Percentiles rank a stretch among this genome's conserved stretches.
These are phyloP conservation scores for Drosophila equinoxialis DNA, from an alignment of 1,140 invertebrate genomes.

Conservation along the genomic window DNA sequence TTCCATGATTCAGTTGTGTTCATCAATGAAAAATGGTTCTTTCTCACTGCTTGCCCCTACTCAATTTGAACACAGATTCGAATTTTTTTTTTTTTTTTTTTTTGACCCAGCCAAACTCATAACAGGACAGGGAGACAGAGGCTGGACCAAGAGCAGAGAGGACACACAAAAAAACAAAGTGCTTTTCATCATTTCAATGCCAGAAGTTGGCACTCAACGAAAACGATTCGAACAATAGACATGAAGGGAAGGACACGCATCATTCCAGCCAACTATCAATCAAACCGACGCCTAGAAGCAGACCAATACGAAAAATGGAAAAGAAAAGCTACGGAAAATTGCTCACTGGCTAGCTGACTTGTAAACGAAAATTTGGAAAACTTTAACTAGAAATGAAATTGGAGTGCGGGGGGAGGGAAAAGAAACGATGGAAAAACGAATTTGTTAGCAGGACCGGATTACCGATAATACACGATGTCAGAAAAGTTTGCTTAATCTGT, in stretches of 20 bases:
- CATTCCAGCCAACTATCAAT: constrained; percentile 11
- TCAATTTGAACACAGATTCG: background rate
- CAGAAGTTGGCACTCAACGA: constrained; percentile 21
- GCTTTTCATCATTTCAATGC: constrained; percentile 19
- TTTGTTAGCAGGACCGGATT: background rate
- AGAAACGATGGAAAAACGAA: background rate
- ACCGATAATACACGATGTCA: background rate
- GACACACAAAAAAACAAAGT: constrained; percentile 2
- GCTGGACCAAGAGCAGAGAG: background rate
- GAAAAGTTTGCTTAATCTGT: background rate
- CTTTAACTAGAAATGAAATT: constrained; percentile 35
- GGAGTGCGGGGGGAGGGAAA: constrained; percentile 28
- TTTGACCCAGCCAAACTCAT: background rate
- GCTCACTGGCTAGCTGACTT: background rate
- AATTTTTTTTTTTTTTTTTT: background rate
- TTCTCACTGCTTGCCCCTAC: background rate
- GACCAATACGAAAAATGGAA: background rate
- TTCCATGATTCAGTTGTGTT: background rate
- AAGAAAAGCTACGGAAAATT: constrained; percentile 2
- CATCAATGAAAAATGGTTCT: background rate
- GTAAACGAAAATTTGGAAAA: constrained; percentile 23
- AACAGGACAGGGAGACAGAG: background rate
- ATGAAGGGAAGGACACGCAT: constrained; percentile 14
- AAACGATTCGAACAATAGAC: constrained; percentile 16
- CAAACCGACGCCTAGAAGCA: constrained; percentile 7